Percentiles rank a stretch among this genome's conserved stretches.
Evolutionary conservation across 2,888 invertebrate species (phyloP).

Genomic region (Colostygia pectinataria): DNA sequence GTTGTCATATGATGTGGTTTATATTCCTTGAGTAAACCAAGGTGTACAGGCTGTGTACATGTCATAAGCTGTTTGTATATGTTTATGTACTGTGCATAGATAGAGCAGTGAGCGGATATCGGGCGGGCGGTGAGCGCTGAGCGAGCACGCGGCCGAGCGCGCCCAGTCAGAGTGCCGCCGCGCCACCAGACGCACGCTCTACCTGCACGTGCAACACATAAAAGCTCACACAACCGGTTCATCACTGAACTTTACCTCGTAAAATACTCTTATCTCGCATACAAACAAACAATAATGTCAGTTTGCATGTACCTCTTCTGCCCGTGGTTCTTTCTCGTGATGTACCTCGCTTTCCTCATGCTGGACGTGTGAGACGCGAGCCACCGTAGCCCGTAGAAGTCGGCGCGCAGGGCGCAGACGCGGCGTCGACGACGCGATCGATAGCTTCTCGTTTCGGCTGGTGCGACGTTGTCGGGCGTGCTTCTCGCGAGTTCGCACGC

Average conservation of each 20-base stretch:
- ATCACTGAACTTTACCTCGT: constrained; percentile 63
- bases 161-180: constrained; percentile 83
- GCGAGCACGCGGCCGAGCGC: constrained; percentile 75
- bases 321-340: constrained; percentile 86
- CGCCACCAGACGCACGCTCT: constrained; percentile 79
- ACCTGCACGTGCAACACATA: constrained; percentile 59
- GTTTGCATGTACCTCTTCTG: constrained; percentile 86
- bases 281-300: constrained; percentile 72
- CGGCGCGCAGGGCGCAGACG: constrained; percentile 65
- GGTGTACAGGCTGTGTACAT: constrained; percentile 68
- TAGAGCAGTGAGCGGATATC: constrained; percentile 72
- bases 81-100: constrained; percentile 58
- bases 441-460: constrained; percentile 46
- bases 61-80: constrained; percentile 42
- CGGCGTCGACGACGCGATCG: constrained; percentile 58
- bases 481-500: constrained; percentile 59
- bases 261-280: constrained; percentile 42
- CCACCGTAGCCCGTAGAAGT: constrained; percentile 43
- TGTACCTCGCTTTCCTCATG: constrained; percentile 86
- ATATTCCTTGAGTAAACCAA: constrained; percentile 62
- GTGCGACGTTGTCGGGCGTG: constrained; percentile 55
- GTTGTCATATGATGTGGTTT: constrained; percentile 12
- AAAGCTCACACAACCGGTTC: constrained; percentile 50
- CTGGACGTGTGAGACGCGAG: constrained; percentile 80
- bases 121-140: constrained; percentile 72